Evolutionary conservation across 1,140 invertebrate species (phyloP), one percentile per base, ranked within the genome.

Genomic region (Venturia canescens): DNA sequence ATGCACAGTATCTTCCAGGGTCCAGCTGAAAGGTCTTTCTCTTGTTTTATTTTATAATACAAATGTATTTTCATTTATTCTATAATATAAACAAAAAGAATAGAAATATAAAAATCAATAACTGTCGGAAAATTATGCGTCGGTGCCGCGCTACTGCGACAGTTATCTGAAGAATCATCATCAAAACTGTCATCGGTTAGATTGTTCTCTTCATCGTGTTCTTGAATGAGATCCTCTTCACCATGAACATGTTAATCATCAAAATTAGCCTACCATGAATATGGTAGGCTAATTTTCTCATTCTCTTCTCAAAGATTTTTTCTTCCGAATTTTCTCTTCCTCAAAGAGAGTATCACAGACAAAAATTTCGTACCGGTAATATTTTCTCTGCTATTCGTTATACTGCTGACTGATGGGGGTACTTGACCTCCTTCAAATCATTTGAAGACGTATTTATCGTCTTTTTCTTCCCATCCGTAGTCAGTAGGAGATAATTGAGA

Each of bases 351-450:
- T 71, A 6, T 71, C 69, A 29, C 69, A 26, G 13, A 71, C 69
- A 31, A 71, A 71, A 71, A 71, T 71, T 71, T 27, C 27, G 31
- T 71, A 71, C 69, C 69, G 16, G 23, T 27, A 71, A 71, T 71
- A 71, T 71, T 71, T 71, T 71, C 69, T 26, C 69, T 29, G 69
- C 69, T 71, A 21, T 71, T 27, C 23, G 69, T 29, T 71, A 71
- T 71, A 71, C 69, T 71, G 21, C 21, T 48, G 1, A 71, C 21
- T 29, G 69, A 29, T 71, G 69, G 23, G 69, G 69, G 69, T 71
- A 34, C 69, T 29, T 29, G 69, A 34, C 31, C 69, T 16, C 69
- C 69, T 27, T 71, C 11, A n/a, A 71, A 71, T 27, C 69, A 71
- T 71, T 71, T 71, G 69, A 71, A 71, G 15, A 6, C 18, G 11